Base-by-base conservation (phyloP, 2,113 vertebrate species). In the Colinus virginianus region DNA sequence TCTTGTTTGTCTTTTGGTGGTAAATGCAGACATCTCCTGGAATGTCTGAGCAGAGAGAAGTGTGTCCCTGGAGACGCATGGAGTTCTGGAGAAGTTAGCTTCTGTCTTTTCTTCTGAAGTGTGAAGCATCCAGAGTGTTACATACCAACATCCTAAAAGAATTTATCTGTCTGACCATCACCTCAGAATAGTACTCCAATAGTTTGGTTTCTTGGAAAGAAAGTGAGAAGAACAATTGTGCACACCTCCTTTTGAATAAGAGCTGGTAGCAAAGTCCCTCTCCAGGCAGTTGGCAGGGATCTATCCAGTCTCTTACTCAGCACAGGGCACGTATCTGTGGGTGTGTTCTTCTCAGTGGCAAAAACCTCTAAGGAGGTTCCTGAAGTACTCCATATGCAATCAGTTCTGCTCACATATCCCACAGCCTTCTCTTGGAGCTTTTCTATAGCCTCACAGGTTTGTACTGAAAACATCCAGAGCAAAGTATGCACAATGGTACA, bases 181-280 rank as follows among this genome's bases (percentile, higher is more conserved):
- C 13, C 38, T 77, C 46, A 56, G 34, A 83, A 64, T 7, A 43
- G 8, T 13, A 74, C 22, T 7, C 69, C 56, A 53, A 38, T 11
- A 6, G 25, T 59, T 16, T 61, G 6, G 11, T 66, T 90, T 51
- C 19, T 38, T 49, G 3, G 9, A 12, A 70, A 82, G 59, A 83
- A 55, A 0, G 0, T 19, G 12, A 72, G 28, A 75, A 22, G 13
- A 63, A 19, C 36, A 61, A 30, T 1, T 0, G 7, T 43, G 34
- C 6, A 87, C 25, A 20, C 6, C 70, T 80, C 6, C 42, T 78
- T 71, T 76, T 48, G 3, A 19, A 32, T 32, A 25, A 76, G 6
- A 68, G 14, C 25, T 68, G 51, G 58, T 82, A 62, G 46, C 53
- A 90, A 38, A 91, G 26, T 11, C 20, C 18, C 8, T 51, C 43